phyloP scores from a whole-genome alignment of 2,797 vertebrate genomes.

The Trichosurus vulpecula region DNA sequence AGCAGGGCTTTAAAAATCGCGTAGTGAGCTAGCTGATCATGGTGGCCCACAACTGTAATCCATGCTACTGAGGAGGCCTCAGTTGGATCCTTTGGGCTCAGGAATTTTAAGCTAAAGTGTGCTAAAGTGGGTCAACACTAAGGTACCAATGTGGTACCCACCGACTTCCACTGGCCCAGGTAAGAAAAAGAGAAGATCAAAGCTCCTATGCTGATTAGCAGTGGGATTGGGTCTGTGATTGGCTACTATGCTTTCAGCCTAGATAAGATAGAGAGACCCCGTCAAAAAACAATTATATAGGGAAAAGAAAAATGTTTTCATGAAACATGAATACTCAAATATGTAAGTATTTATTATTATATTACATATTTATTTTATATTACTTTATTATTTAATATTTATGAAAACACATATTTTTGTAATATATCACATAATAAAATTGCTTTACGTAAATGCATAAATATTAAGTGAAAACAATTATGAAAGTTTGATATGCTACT shows the following conservation, averaged over 20 bases:
- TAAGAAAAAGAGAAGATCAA: not conserved
- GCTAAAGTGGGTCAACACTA: not conserved
- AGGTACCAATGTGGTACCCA: not conserved
- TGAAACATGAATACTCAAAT: not conserved
- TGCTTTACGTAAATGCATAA: not conserved
- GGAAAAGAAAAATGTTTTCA: not conserved
- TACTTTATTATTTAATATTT: too few species aligned
- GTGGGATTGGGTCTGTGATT: not conserved
- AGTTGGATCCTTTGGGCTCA: not conserved
- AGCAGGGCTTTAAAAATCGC: constrained; percentile 25
- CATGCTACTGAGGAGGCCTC: not conserved
- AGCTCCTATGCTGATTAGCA: not conserved
- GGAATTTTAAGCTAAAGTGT: not conserved
- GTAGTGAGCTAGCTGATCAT: not conserved
- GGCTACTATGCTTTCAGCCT: not conserved
- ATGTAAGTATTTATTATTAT: not conserved
- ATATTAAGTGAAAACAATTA: not conserved
- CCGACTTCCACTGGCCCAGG: not conserved
- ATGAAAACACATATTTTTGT: not conserved
- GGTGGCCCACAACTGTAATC: not conserved
- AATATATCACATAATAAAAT: not conserved
- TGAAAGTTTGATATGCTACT: not conserved
- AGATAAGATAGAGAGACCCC: not conserved
- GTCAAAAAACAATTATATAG: not conserved
- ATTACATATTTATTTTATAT: too few species aligned